These are phyloP conservation scores for Leptothorax acervorum DNA, from an alignment of 2,888 invertebrate species.

Conservation along the genomic window DNA sequence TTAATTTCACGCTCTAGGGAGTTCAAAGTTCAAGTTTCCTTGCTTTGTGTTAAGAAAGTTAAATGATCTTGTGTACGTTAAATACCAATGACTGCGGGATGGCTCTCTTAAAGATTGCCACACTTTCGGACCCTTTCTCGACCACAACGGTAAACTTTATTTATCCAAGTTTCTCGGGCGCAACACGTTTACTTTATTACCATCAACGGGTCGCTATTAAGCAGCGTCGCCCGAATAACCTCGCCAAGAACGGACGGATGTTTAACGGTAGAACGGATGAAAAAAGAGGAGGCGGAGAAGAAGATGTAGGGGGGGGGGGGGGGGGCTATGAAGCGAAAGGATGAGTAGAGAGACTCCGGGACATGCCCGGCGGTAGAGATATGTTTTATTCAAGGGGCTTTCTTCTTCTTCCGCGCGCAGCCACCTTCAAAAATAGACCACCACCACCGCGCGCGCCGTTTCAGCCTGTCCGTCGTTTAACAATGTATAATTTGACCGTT, in stretches of 20 bases:
- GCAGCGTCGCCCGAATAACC: background rate
- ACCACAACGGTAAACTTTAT: slow-evolving; percentile 19
- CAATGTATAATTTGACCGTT: slow-evolving; percentile 78
- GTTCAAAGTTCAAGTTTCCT: background rate
- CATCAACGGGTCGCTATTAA: background rate
- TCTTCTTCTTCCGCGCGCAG: slow-evolving; percentile 48
- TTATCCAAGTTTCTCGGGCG: slow-evolving; percentile 18
- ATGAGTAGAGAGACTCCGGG: slow-evolving; percentile 55
- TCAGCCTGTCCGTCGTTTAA: slow-evolving; percentile 69
- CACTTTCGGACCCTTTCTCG: background rate
- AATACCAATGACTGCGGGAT: background rate
- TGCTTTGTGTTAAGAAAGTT: background rate
- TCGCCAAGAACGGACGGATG: slow-evolving; percentile 56
- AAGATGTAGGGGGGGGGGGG: slow-evolving; percentile 32
- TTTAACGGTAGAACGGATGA: slow-evolving; percentile 35
- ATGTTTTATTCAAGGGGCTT: slow-evolving; percentile 74
- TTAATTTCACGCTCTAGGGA: slow-evolving; percentile 8
- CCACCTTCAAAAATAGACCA: slow-evolving; percentile 68
- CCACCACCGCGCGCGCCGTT: slow-evolving; percentile 19
- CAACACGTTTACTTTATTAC: slow-evolving; percentile 26
- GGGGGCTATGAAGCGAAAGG: slow-evolving; percentile 4
- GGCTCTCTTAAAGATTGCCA: background rate
- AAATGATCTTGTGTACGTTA: background rate
- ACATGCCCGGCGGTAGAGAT: slow-evolving; percentile 62
- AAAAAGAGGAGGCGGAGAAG: slow-evolving; percentile 34